Percentiles rank a stretch among this genome's conserved stretches.
These are phyloP conservation scores for Heliconius himera DNA, from an alignment of 1,140 invertebrate genomes.

Conservation along the genomic window DNA sequence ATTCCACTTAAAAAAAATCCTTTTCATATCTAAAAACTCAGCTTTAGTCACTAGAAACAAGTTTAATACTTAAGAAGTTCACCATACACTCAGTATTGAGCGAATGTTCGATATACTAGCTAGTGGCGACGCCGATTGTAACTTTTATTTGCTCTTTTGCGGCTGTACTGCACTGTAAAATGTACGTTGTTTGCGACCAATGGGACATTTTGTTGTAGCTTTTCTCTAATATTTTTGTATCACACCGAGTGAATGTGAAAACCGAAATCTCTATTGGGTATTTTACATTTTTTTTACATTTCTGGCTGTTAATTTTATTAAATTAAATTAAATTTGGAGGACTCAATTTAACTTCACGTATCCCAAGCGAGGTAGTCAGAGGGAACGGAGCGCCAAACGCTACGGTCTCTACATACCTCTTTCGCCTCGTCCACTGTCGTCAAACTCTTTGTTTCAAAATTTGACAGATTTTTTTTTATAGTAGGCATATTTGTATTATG, in stretches of 20 bases:
- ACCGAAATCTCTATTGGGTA: not conserved
- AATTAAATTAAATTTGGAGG: too few species aligned
- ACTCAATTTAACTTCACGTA: too few species aligned
- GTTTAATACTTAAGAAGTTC: constrained; percentile 20
- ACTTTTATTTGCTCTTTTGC: constrained; percentile 32
- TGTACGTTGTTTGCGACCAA: constrained; percentile 22
- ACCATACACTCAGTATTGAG: not conserved
- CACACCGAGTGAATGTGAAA: not conserved
- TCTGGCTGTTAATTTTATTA: not conserved
- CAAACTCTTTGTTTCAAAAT: too few species aligned
- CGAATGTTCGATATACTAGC: not conserved
- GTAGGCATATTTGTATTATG: too few species aligned
- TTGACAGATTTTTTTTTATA: too few species aligned
- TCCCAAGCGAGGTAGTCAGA: too few species aligned
- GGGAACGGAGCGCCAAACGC: too few species aligned
- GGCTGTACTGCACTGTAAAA: constrained; percentile 18
- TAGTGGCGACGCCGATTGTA: constrained; percentile 6
- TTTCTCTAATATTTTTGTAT: constrained; percentile 28
- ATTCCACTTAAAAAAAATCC: too few species aligned
- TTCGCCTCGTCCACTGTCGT: too few species aligned
- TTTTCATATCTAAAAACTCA: not conserved
- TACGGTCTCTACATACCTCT: too few species aligned
- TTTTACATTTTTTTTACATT: not conserved
- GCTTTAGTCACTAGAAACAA: not conserved
- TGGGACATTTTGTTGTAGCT: constrained; percentile 19